Percentiles rank a stretch among this genome's conserved stretches.
Conservation (phyloP, 2,888 invertebrate species). For the Phyllotreta cruciferae region DNA sequence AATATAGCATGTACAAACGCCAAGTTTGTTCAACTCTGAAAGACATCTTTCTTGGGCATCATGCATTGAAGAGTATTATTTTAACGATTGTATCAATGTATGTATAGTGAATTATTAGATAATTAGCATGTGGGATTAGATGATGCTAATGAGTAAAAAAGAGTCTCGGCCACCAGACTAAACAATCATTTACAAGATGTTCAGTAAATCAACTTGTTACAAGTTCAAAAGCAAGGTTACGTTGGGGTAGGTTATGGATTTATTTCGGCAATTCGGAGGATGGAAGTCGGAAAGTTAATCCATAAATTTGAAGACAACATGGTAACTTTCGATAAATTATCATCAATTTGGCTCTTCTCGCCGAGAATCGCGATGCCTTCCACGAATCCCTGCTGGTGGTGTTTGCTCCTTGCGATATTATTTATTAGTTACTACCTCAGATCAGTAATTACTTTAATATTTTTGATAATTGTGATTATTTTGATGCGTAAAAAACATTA, state of each 20-base stretch:
- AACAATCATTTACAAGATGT: constrained; percentile 8
- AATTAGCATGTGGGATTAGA: not conserved
- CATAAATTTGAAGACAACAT: constrained; percentile 22
- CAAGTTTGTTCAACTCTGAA: constrained; percentile 1
- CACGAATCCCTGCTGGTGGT: not conserved
- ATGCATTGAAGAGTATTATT: constrained; percentile 2
- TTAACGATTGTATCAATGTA: too few relatives aligned
- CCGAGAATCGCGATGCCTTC: not conserved
- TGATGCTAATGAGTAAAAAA: not conserved
- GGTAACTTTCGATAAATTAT: constrained; percentile 33
- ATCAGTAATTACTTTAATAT: too few relatives aligned
- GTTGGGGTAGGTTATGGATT: constrained; percentile 46
- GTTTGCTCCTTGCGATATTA: too few relatives aligned
- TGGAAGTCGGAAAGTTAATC: constrained; percentile 16
- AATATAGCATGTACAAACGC: too few relatives aligned
- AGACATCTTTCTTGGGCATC: too few relatives aligned
- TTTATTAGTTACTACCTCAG: too few relatives aligned
- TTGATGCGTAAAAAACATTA: too few relatives aligned
- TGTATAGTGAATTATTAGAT: too few relatives aligned
- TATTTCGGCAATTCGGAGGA: constrained; percentile 24
- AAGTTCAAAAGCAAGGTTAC: constrained; percentile 46
- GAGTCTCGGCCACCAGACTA: not conserved
- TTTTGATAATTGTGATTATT: too few relatives aligned
- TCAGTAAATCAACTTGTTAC: constrained; percentile 24
- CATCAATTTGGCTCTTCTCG: constrained; percentile 18